Evolutionary conservation across 2,888 invertebrate genomes (phyloP).

Genomic region (Steinernema carpocapsae): DNA sequence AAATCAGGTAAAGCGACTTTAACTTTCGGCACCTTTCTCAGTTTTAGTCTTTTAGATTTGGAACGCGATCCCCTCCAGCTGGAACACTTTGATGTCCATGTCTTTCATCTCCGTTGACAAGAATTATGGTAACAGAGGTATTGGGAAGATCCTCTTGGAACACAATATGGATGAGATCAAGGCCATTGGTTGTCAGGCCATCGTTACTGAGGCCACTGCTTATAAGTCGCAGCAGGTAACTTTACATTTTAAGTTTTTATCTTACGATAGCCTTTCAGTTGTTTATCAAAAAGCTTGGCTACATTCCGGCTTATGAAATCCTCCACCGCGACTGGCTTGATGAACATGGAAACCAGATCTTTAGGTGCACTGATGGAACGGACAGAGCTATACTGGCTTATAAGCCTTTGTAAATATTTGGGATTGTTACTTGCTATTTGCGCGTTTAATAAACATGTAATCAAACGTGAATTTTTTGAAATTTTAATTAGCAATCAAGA

Average conservation of each 20-base stretch:
- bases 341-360: conserved; percentile 31
- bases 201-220: conserved; percentile 49
- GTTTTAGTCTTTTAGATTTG: conserved; percentile 42
- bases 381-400: conserved; percentile 33
- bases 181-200: conserved; percentile 43
- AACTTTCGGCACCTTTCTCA: neutral
- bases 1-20: conserved; percentile 31
- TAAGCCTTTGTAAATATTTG: conserved; percentile 14
- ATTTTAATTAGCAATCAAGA: no score
- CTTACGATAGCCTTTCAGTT: conserved; percentile 12
- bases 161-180: conserved; percentile 43
- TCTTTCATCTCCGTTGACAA: conserved; percentile 44
- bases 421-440: no score
- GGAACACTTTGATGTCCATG: conserved; percentile 40
- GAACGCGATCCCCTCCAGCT: conserved; percentile 41
- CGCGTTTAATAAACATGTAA: no score
- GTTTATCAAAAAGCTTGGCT: conserved; percentile 22
- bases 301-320: conserved; percentile 34
- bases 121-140: conserved; percentile 44
- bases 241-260: neutral
- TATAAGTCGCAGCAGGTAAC: conserved; percentile 48
- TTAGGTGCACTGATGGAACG: conserved; percentile 34
- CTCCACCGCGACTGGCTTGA: conserved; percentile 35
- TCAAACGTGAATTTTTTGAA: no score
- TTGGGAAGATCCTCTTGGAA: conserved; percentile 40